Conservation (phyloP, 2,113 vertebrate genomes). For the Galbula dea region DNA sequence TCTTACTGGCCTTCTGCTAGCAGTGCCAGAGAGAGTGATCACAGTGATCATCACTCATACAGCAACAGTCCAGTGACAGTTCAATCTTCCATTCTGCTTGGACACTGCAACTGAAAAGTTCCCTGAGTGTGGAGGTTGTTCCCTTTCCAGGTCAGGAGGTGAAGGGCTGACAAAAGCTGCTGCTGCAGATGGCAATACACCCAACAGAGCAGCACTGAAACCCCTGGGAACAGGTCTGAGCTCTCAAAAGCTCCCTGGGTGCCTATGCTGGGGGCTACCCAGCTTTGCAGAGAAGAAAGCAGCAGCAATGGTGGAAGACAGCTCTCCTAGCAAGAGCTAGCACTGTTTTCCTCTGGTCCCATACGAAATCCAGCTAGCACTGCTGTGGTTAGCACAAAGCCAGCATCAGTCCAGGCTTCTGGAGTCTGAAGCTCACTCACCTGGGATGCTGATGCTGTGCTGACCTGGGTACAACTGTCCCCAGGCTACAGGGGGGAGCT, state of each 20-base stretch:
- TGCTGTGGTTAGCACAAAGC: neutral
- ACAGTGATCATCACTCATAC: rapidly evolving
- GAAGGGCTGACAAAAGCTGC: neutral
- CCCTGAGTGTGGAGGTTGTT: neutral
- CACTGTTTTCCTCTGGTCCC: neutral
- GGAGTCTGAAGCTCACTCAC: neutral
- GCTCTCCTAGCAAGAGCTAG: neutral
- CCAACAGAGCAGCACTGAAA: neutral
- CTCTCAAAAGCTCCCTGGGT: neutral
- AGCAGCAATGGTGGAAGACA: neutral
- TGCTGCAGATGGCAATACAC: neutral
- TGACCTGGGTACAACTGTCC: neutral
- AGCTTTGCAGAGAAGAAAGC: neutral
- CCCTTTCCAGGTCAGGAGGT: neutral
- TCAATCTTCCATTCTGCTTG: neutral
- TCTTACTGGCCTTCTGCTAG: neutral
- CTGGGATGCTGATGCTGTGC: neutral
- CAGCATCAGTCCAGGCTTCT: neutral
- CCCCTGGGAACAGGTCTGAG: neutral
- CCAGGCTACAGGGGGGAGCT: neutral
- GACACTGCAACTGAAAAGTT: neutral
- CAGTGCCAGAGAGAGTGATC: neutral
- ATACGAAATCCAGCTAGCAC: neutral
- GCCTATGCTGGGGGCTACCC: neutral
- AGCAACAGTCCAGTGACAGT: neutral